These are phyloP conservation scores for Oreochromis aureus DNA, from an alignment of 2,113 vertebrate species.

Conservation along the genomic window DNA sequence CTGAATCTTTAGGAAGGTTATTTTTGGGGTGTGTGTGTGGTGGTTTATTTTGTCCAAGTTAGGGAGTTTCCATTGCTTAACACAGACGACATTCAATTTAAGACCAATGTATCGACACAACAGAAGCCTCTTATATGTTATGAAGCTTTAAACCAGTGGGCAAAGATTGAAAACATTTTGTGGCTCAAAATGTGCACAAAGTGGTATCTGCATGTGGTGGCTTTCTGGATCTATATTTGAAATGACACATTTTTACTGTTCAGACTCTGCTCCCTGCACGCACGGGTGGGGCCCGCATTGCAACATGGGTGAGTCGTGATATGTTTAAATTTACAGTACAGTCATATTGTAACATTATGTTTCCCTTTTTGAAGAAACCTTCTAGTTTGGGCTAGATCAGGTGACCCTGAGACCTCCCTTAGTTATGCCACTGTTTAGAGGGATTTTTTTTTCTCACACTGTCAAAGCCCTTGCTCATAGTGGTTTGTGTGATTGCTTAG, in stretches of 20 bases:
- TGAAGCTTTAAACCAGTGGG: not conserved
- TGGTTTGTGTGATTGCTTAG: not conserved
- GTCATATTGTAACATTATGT: not conserved
- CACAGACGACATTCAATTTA: not conserved
- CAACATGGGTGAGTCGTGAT: not conserved
- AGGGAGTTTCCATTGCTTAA: not conserved
- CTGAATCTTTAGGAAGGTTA: not conserved
- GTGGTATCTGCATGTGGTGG: not conserved
- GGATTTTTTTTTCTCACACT: not conserved
- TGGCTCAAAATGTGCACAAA: not conserved
- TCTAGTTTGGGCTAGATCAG: not conserved
- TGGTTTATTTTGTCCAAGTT: not conserved
- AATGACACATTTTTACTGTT: not conserved
- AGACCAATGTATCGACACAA: not conserved
- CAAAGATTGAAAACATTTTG: not conserved
- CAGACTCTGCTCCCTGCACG: not conserved
- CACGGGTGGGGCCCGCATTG: not conserved
- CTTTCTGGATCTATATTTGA: not conserved
- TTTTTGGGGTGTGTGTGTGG: not conserved
- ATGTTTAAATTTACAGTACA: not conserved
- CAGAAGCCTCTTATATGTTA: fast-evolving
- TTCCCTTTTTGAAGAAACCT: not conserved
- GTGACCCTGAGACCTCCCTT: not conserved
- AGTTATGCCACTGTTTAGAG: not conserved
- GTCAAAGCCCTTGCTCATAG: not conserved